Evolutionary conservation across 2,888 invertebrate species (phyloP), one percentile per base, ranked within the genome.

Genomic region (Heliconius cydno): DNA sequence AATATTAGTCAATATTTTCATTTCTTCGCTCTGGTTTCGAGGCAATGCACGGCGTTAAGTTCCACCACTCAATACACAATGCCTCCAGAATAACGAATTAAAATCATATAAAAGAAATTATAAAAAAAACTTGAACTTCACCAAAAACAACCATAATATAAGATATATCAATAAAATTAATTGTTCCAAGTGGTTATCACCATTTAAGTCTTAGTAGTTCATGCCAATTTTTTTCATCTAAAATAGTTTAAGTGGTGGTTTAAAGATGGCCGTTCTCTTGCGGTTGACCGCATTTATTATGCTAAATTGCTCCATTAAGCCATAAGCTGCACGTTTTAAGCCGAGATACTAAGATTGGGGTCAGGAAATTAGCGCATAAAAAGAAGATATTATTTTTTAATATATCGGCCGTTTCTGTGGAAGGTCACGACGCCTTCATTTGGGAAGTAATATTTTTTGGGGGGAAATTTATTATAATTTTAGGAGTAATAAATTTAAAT

Each of bases 261-360:
- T 81, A 82, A 83, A 83, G 80, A 84, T 81, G 82, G 81, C 81
- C 77, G 78, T 79, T 76, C 82, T 80, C 80, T 80, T 82, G 79
- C 79, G 78, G 80, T 81, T 77, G 89, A 85, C 86, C 87, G 87
- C 90, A 90, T 91, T 91, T 86, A 91, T 91, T 90, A 89, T 87
- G 88, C 87, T 88, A 90, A 91, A 91, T 90, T 88, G 89, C 88
- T 84, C 91, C 88, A 91, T 92, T 91, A 91, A 91, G 86, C 88
- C 87, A 86, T 90, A 90, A 91, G 88, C 88, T 85, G 85, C 86
- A 86, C 84, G 84, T 82, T 83, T 82, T 82, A 83, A 81, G 83
- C 82, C 80, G 79, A 84, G 84, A 83, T 82, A 83, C 84, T 83
- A 74, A 80, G 81, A 83, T 82, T 79, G 81, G 81, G 82, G 82